Base-by-base conservation (phyloP, 2,113 vertebrate genomes). In the Thermophis baileyi region DNA sequence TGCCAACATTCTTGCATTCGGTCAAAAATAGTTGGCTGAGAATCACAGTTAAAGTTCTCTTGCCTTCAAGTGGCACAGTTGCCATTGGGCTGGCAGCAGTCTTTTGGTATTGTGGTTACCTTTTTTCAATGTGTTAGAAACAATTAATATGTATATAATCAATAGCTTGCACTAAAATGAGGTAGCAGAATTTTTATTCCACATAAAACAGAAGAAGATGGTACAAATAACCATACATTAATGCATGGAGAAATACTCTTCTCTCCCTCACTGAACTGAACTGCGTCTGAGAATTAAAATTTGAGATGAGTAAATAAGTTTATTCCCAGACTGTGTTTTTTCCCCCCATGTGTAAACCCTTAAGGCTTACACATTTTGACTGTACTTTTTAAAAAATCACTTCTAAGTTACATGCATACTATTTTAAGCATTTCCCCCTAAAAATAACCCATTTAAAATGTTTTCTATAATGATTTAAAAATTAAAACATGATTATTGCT, bases 1-100 rank as follows among this genome's bases (percentile, higher is more conserved):
- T 5, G 49, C 86, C 90, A 93, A 69, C 40, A 53, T 91, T 89
- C 51, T 87, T 93, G 92, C 6, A 91, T 12, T 93, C 53, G 90
- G 47, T 55, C 51, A 87, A 87, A 94, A 49, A 51, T 81, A 90
- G 4, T 69, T 92, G 0, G 27, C 1, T 69, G 91, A 93, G 30
- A 69, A 22, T 4, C 87, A 51, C 11, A 55, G 47, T 49, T 87
- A 85, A 93, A 91, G n/a, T n/a, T 51, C 22, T 49, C 5, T 55
- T 47, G 57, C 30, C 22, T 92, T 89, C 93, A 7, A 50, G 9
- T 50, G 51, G 25, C 47, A 88, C 35, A 63, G 20, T 6, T 53
- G 6, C 10, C 50, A 54, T 81, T 89, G 51, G 6, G 85, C 20
- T 2, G 88, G 30, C 10, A 89, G 25, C 51, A 44, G 20, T 54